phyloP scores from a whole-genome alignment of 2,797 vertebrate genomes.

The Crocidura indochinensis region DNA sequence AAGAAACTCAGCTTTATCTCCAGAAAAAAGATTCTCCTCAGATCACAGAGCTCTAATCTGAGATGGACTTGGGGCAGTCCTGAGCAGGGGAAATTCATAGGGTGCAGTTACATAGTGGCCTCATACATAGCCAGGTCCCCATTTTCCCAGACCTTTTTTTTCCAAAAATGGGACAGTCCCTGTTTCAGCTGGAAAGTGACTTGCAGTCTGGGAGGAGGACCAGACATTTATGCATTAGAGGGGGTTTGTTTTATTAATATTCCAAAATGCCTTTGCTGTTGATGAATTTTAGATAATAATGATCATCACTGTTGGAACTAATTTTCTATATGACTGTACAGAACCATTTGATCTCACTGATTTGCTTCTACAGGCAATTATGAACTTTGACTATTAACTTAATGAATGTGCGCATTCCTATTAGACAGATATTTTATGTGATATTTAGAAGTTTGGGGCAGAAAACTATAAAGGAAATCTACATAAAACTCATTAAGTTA shows the following conservation, averaged over 20 bases:
- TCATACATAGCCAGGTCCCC: too few species aligned
- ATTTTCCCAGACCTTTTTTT: too few species aligned
- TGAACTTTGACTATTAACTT: slow-evolving; percentile 73
- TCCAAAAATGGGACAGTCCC: too few species aligned
- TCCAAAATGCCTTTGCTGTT: slow-evolving; percentile 45
- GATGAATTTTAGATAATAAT: slow-evolving; percentile 73
- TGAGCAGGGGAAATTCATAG: too few species aligned
- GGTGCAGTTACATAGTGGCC: too few species aligned
- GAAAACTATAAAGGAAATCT: slow-evolving; percentile 72
- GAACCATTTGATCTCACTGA: slow-evolving; percentile 73
- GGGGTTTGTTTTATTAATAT: slow-evolving; percentile 30
- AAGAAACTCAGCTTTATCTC: background rate
- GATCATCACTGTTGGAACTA: slow-evolving; percentile 76
- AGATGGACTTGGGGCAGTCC: too few species aligned
- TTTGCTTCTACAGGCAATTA: slow-evolving; percentile 80
- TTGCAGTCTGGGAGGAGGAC: too few species aligned
- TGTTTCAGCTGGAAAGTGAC: too few species aligned
- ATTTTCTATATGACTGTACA: slow-evolving; percentile 79
- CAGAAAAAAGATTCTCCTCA: background rate
- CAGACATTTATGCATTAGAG: too few species aligned
- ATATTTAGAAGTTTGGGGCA: slow-evolving; percentile 72
- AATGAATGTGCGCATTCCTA: slow-evolving; percentile 68
- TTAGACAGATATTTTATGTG: slow-evolving; percentile 73
- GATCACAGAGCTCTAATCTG: background rate
- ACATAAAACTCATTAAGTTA: slow-evolving; percentile 67